These are phyloP conservation scores for Lepidocyrtinus sp. DNA, from an alignment of 2,888 invertebrate genomes.

Conservation along the genomic window DNA sequence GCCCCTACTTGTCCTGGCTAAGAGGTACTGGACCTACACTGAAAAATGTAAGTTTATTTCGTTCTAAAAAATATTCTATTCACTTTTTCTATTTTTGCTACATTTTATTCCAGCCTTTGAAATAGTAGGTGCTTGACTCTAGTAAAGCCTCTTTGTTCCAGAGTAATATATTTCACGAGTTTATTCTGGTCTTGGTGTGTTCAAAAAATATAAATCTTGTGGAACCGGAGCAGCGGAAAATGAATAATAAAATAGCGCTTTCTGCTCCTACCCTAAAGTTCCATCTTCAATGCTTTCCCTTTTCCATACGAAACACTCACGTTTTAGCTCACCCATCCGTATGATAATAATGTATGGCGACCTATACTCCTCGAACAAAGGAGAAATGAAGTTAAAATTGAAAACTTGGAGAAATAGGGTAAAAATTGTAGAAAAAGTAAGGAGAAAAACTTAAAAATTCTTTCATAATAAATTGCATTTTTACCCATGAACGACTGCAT, in stretches of 20 bases:
- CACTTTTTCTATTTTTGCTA: neutral
- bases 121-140: too few species aligned
- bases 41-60: neutral
- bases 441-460: slow-evolving; percentile 19
- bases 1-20: neutral
- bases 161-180: slow-evolving; percentile 5
- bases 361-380: neutral
- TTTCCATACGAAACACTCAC: neutral
- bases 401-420: slow-evolving; percentile 11
- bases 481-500: slow-evolving; percentile 18
- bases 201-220: slow-evolving; percentile 27
- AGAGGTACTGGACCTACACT: neutral
- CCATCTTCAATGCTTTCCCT: neutral
- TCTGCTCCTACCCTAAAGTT: neutral
- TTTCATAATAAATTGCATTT: slow-evolving; percentile 23
- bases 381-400: slow-evolving; percentile 21
- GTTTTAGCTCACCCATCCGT: slow-evolving; percentile 7
- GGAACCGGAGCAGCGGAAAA: too few species aligned
- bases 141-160: too few species aligned
- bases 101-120: neutral
- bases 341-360: slow-evolving; percentile 26
- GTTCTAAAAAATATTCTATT: neutral
- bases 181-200: neutral
- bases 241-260: neutral
- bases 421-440: neutral